Conservation (phyloP, 2,797 vertebrate genomes). For the Melanotaenia nigrans region DNA sequence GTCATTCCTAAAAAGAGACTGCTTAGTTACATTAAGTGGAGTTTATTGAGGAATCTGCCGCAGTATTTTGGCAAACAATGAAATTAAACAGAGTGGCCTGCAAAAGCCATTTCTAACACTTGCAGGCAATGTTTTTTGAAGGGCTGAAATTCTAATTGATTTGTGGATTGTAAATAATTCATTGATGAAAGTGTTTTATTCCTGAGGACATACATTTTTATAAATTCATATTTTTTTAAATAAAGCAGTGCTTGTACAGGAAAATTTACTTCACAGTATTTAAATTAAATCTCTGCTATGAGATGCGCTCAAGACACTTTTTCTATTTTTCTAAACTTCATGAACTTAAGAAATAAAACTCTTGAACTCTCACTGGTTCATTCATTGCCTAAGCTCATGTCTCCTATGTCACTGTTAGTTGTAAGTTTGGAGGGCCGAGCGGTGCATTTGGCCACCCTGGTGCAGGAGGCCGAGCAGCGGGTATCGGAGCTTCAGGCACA, state of each 20-base stretch:
- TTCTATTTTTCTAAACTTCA: slow-evolving; percentile 4
- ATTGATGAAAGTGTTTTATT: not conserved
- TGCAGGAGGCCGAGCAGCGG: slow-evolving; percentile 89
- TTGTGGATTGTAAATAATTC: slow-evolving; percentile 6
- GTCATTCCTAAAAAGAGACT: slow-evolving; percentile 68
- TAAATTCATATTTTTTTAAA: not conserved
- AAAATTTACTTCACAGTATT: not conserved
- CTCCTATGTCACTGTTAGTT: slow-evolving; percentile 71
- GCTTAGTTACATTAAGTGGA: slow-evolving; percentile 62
- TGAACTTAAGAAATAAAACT: slow-evolving; percentile 2
- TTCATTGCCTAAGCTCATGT: slow-evolving; percentile 6
- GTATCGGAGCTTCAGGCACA: slow-evolving; percentile 86
- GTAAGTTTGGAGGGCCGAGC: slow-evolving; percentile 89
- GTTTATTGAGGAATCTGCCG: slow-evolving; percentile 73
- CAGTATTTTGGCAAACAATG: slow-evolving; percentile 72
- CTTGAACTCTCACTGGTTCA: not conserved
- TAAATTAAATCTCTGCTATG: not conserved
- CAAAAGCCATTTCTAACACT: slow-evolving; percentile 52
- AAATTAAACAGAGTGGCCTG: slow-evolving; percentile 63
- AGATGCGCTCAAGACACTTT: not conserved
- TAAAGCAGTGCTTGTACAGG: not conserved
- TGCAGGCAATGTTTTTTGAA: slow-evolving; percentile 24
- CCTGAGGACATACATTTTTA: not conserved
- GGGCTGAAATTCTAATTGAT: slow-evolving; percentile 20
- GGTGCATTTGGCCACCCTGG: slow-evolving; percentile 87